Conservation (phyloP, 92 coral and sea anemone species). For the Meandrina meandrites region DNA sequence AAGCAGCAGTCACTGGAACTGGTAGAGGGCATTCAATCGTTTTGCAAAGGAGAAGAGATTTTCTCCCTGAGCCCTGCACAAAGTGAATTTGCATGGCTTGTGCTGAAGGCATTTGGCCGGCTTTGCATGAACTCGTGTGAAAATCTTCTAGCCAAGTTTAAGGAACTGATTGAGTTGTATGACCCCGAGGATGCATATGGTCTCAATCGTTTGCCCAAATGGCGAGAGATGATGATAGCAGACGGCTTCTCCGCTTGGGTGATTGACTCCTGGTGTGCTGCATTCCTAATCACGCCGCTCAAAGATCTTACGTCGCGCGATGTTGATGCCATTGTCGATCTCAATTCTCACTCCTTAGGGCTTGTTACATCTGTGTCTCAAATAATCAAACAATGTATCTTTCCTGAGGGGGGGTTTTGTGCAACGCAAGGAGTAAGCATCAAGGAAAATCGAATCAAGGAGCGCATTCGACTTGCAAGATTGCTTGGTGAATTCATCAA, state of each 20-base stretch:
- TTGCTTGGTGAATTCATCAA: conserved; percentile 61
- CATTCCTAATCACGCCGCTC: conserved; percentile 40
- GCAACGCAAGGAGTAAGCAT: conserved; percentile 3
- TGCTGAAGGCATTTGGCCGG: conserved; percentile 26
- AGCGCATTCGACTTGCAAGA: conserved; percentile 57
- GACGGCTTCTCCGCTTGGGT: conserved; percentile 38
- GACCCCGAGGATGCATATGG: conserved; percentile 51
- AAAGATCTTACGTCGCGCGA: conserved; percentile 53
- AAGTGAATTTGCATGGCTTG: conserved; percentile 11
- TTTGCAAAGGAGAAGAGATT: not conserved
- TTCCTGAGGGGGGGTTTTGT: conserved; percentile 37
- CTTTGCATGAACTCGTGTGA: conserved; percentile 22
- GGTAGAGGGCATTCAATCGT: not conserved
- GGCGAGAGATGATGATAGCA: conserved; percentile 55
- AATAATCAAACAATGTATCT: conserved; percentile 30
- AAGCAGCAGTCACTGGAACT: not conserved
- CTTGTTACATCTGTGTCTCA: conserved; percentile 39
- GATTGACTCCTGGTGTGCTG: conserved; percentile 69
- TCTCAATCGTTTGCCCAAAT: conserved; percentile 47
- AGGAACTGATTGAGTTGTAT: conserved; percentile 12
- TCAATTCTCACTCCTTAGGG: conserved; percentile 30
- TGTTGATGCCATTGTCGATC: conserved; percentile 58
- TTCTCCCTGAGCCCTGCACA: not conserved
- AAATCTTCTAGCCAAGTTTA: conserved; percentile 12
- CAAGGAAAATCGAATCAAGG: conserved; percentile 20